Conservation (phyloP, 30 jellyfish, hydroid and myxozoan species). For the Hydra vulgaris region DNA sequence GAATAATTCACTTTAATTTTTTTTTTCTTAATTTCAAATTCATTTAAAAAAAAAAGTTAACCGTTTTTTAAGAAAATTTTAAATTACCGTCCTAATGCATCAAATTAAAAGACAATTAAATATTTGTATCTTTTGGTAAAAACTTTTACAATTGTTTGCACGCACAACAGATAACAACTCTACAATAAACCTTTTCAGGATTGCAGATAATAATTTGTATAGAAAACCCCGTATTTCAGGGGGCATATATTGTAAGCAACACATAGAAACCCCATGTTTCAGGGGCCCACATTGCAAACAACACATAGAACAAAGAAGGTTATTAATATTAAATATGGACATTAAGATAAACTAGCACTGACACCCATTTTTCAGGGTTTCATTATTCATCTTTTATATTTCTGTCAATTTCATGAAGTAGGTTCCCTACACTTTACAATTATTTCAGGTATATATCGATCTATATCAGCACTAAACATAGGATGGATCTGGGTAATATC, state of each 20-base stretch:
- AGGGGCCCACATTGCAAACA: constrained; percentile 17
- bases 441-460: constrained; percentile 32
- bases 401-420: background rate
- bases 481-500: constrained; percentile 2
- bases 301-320: constrained; percentile 17
- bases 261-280: constrained; percentile 21
- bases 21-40: no score
- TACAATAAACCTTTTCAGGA: background rate
- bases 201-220: background rate
- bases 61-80: no score
- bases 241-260: background rate
- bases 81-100: no score
- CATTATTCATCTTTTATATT: background rate
- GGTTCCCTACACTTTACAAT: constrained; percentile 3
- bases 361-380: constrained; percentile 25
- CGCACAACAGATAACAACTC: background rate
- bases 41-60: no score
- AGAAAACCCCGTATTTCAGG: constrained; percentile 25
- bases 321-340: background rate
- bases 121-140: no score
- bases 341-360: background rate
- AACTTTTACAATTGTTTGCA: background rate
- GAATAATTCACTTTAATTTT: no score
- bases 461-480: constrained; percentile 28
- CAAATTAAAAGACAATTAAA: no score